Evolutionary conservation across 35 echinoderm and acorn worm species (phyloP).

Genomic region (Holothuria glaberrima): DNA sequence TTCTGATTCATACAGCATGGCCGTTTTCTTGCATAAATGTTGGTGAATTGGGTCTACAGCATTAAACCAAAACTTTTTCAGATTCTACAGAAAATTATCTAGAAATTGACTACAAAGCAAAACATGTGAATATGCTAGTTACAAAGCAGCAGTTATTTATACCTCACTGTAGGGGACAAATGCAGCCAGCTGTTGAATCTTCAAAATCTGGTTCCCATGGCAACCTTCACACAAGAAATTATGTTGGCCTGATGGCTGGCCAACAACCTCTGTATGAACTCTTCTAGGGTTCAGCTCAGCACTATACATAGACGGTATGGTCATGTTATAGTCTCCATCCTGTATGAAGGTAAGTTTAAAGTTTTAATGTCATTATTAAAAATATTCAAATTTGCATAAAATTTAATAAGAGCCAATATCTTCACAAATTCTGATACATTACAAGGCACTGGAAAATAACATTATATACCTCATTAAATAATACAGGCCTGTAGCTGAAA

Average conservation of each 20-base stretch:
- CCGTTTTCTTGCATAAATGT: no score
- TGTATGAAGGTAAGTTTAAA: neutral
- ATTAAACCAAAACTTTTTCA: no score
- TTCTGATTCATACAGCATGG: no score
- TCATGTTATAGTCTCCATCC: slow-evolving; percentile 51
- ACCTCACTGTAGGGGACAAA: slow-evolving; percentile 51
- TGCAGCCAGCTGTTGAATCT: slow-evolving; percentile 30
- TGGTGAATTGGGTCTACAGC: no score
- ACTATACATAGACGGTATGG: slow-evolving; percentile 42
- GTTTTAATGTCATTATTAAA: no score
- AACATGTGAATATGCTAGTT: neutral
- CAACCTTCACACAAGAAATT: slow-evolving; percentile 33
- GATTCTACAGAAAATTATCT: neutral
- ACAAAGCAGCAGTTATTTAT: neutral
- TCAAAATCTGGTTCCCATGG: slow-evolving; percentile 18
- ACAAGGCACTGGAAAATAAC: no score
- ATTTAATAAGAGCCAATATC: no score
- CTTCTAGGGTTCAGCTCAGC: slow-evolving; percentile 1
- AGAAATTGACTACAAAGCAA: neutral
- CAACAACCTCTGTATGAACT: slow-evolving; percentile 42
- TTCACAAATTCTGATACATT: no score
- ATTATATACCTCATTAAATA: no score
- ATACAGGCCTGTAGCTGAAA: no score
- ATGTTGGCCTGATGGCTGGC: neutral
- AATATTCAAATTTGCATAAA: no score